phyloP scores from a whole-genome alignment of 2,113 vertebrate species.

The Mobula birostris region DNA sequence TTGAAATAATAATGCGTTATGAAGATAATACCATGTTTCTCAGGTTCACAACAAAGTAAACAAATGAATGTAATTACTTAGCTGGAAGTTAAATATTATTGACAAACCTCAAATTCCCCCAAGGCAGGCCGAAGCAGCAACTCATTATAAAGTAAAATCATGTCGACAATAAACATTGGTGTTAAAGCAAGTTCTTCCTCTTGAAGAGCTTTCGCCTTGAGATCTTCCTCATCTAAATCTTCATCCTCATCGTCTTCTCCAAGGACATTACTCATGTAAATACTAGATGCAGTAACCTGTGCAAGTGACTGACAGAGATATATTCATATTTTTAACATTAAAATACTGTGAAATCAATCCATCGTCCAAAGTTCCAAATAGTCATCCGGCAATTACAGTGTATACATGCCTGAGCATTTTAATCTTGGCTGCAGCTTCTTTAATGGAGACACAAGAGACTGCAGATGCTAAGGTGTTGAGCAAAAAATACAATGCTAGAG shows the following conservation, averaged over 20 bases:
- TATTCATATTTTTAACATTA: not conserved
- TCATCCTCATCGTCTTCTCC: not conserved
- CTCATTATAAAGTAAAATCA: slow-evolving; percentile 60
- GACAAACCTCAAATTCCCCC: slow-evolving; percentile 67
- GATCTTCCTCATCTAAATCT: not conserved
- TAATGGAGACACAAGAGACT: not conserved
- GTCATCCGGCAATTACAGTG: not conserved
- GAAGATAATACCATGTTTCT: not conserved
- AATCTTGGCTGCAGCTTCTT: not conserved
- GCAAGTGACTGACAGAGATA: slow-evolving; percentile 39
- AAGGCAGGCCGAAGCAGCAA: slow-evolving; percentile 65
- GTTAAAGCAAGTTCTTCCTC: slow-evolving; percentile 45
- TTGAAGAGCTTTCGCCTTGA: not conserved
- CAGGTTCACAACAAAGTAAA: not conserved
- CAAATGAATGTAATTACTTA: not conserved
- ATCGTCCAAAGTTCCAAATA: not conserved
- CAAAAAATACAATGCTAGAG: too few species aligned
- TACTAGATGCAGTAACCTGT: not conserved
- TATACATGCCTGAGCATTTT: not conserved
- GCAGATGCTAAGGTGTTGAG: too few species aligned
- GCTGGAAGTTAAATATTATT: not conserved
- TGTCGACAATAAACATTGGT: slow-evolving; percentile 67
- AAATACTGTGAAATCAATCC: not conserved
- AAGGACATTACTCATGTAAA: slow-evolving; percentile 40
- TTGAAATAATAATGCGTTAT: not conserved